Conservation (phyloP, 2,797 vertebrate species). For the Pseudotriccus pelzelni region DNA sequence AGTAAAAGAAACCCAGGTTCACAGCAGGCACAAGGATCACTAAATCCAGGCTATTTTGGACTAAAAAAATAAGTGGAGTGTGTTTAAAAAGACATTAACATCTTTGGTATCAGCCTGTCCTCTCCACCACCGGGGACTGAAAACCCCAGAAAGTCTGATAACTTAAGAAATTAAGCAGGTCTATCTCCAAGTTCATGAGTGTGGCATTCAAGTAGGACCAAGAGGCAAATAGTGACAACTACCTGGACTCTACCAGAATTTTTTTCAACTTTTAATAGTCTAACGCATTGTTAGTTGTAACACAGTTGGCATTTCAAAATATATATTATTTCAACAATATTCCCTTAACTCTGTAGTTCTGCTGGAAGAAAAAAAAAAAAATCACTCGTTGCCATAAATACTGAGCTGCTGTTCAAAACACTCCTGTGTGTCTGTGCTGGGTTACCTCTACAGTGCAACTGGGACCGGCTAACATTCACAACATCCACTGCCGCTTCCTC, state of each 20-base stretch:
- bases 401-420: not conserved
- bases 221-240: not conserved
- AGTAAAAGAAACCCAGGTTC: not conserved
- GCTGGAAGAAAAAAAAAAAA: not conserved
- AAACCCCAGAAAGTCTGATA: not conserved
- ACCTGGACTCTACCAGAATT: not conserved
- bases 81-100: not conserved
- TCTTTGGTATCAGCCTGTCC: not conserved
- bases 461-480: not conserved
- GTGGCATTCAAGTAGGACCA: not conserved
- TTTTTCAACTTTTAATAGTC: conserved; percentile 24
- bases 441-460: not conserved
- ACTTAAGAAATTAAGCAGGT: not conserved
- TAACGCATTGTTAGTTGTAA: conserved; percentile 16
- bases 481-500: not conserved
- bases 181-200: not conserved
- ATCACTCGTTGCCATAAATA: conserved; percentile 23
- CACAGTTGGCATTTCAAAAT: conserved; percentile 28
- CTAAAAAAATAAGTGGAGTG: not conserved
- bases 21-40: not conserved
- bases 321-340: conserved; percentile 60
- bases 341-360: conserved; percentile 9
- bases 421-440: not conserved
- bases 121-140: not conserved
- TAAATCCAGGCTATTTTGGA: not conserved